A percentile compares a stretch with the other conserved stretches of the same genome.
Evolutionary conservation across 2,888 invertebrate species (phyloP).

Genomic region (Hypselothyrea guttata): DNA sequence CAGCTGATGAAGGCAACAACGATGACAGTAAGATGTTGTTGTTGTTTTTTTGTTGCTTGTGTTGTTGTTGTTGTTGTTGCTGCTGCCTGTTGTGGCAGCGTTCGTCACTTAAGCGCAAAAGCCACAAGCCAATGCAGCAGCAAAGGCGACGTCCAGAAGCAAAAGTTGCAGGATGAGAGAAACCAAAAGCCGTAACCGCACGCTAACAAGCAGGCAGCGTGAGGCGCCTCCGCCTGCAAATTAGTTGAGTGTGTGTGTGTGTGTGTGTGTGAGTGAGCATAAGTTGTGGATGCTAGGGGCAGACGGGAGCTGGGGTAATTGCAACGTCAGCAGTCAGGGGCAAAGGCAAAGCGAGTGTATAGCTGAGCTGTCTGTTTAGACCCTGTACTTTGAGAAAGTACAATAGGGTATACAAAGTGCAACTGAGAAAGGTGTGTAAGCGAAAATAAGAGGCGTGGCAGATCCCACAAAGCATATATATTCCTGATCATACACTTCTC

Average conservation of each 20-base stretch:
- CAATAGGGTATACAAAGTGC: too few species aligned
- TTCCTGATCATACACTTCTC: too few species aligned
- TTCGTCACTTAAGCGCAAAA: conserved; percentile 57
- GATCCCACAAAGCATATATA: too few species aligned
- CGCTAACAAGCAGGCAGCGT: conserved; percentile 52
- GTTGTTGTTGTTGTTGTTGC: conserved; percentile 6
- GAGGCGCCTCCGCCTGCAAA: conserved; percentile 36
- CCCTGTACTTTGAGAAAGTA: too few species aligned
- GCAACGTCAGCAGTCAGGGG: conserved; percentile 30
- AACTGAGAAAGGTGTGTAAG: too few species aligned
- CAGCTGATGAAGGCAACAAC: conserved; percentile 11
- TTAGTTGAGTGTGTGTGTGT: conserved; percentile 46
- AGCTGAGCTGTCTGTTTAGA: too few species aligned
- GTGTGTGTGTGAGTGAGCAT: background rate
- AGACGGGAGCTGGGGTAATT: conserved; percentile 28
- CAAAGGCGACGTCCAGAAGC: conserved; percentile 30
- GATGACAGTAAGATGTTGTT: conserved; percentile 23
- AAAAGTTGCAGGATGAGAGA: conserved; percentile 3
- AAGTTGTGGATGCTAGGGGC: background rate
- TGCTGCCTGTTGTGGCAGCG: conserved; percentile 26
- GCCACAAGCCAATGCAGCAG: conserved; percentile 34
- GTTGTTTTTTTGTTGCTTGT: background rate
- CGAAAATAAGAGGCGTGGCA: too few species aligned
- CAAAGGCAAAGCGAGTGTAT: background rate
- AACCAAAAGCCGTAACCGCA: conserved; percentile 54